These are phyloP conservation scores for Elysia crispata DNA, from an alignment of 2,888 invertebrate species.

Conservation along the genomic window DNA sequence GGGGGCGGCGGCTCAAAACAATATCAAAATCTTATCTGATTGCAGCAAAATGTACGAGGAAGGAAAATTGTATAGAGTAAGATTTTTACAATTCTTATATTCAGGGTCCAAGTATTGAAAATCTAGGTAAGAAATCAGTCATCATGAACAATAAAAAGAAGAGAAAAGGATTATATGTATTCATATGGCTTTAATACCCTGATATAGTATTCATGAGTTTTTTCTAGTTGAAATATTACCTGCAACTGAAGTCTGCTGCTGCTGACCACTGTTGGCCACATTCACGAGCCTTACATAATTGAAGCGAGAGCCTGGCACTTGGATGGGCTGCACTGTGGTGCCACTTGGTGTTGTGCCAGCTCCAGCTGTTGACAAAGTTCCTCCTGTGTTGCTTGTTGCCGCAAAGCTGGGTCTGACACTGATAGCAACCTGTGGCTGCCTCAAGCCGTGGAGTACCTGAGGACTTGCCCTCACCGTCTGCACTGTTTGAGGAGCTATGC, in stretches of 20 bases:
- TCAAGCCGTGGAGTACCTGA: constrained; percentile 23
- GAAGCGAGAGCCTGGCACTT: constrained; percentile 76
- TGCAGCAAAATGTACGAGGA: no score
- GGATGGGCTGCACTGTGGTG: constrained; percentile 69
- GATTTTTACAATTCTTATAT: no score
- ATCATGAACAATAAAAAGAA: no score
- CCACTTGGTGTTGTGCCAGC: constrained; percentile 39
- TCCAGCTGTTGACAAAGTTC: constrained; percentile 3
- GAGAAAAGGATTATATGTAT: no score
- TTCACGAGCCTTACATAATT: constrained; percentile 77
- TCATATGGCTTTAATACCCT: no score
- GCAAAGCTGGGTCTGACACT: constrained; percentile 6
- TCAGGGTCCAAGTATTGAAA: no score
- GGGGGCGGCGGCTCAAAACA: no score
- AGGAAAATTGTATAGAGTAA: no score
- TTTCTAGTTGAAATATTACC: constrained; percentile 17
- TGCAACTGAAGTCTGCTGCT: constrained; percentile 38
- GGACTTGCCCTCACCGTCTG: constrained; percentile 30
- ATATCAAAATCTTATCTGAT: no score
- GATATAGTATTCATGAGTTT: no score
- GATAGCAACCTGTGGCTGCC: constrained; percentile 36
- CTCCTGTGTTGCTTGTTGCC: constrained; percentile 18
- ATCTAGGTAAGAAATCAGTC: no score
- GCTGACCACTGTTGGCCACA: constrained; percentile 56
- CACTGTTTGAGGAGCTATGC: constrained; percentile 46